These are phyloP conservation scores for Lochmaea capreae DNA, from an alignment of 2,888 invertebrate genomes.

Conservation along the genomic window DNA sequence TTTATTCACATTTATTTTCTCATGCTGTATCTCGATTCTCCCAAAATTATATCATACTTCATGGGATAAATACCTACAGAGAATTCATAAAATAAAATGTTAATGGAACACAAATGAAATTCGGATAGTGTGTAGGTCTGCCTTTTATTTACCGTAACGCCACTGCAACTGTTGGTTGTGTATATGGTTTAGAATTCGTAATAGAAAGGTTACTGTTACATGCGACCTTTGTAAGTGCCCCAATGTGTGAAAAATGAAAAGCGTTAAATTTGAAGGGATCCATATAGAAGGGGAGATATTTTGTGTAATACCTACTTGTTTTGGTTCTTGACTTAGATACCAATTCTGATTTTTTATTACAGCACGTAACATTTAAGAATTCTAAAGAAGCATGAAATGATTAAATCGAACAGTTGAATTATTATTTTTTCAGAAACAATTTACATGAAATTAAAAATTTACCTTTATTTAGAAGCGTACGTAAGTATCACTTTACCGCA, in stretches of 20 bases:
- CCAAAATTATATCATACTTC: no score
- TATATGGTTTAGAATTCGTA: slow-evolving; percentile 35
- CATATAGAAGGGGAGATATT: slow-evolving; percentile 33
- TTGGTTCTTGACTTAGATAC: slow-evolving; percentile 16
- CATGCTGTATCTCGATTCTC: no score
- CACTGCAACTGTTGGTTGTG: slow-evolving; percentile 6
- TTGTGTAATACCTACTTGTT: slow-evolving; percentile 6
- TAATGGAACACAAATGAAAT: neutral
- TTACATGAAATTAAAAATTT: no score
- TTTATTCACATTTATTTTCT: no score
- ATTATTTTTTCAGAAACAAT: no score
- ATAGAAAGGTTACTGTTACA: slow-evolving; percentile 55
- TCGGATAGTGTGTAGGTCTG: neutral
- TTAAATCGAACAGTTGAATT: neutral
- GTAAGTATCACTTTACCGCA: no score
- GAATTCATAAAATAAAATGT: no score
- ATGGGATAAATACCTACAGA: no score
- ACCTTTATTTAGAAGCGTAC: no score
- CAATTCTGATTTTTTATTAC: neutral
- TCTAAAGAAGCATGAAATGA: neutral
- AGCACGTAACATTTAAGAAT: neutral
- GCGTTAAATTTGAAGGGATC: slow-evolving; percentile 43
- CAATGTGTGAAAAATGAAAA: slow-evolving; percentile 53
- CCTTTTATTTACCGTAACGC: neutral
- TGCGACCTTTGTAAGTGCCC: slow-evolving; percentile 51